Percentiles rank a stretch among this genome's conserved stretches.
Conservation (phyloP, 2,797 vertebrate genomes). For the Rhabdophis nuchalis region DNA sequence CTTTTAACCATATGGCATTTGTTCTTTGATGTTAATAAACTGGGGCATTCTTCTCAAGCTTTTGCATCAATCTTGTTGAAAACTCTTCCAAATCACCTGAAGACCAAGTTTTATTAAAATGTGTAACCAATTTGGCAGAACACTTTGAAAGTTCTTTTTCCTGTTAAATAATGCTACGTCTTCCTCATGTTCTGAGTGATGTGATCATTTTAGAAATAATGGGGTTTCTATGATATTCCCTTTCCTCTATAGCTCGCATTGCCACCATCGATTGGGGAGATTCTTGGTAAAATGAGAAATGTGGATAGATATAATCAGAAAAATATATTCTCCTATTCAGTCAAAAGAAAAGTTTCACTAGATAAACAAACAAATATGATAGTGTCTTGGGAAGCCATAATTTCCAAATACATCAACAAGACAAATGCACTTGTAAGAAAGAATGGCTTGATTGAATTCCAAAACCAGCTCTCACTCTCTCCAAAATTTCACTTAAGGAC, state of each 20-base stretch:
- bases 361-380: neutral
- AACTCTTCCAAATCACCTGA: neutral
- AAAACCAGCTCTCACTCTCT: neutral
- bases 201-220: neutral
- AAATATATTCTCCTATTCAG: neutral
- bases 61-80: neutral
- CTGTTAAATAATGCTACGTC: neutral
- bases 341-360: neutral
- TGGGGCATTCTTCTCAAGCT: neutral
- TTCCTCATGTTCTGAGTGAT: neutral
- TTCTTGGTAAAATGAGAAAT: neutral
- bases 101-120: neutral
- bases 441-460: neutral
- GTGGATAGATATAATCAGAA: too few species aligned
- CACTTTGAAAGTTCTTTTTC: neutral
- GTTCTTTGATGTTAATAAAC: neutral
- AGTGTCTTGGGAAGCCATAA: neutral
- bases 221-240: neutral
- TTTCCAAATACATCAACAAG: neutral
- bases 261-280: neutral
- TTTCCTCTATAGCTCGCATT: neutral
- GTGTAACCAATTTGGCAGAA: neutral
- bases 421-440: neutral
- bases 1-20: neutral
- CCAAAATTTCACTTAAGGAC: neutral